Evolutionary conservation across 2,113 vertebrate species (phyloP).

Genomic region (Sorex fumeus): DNA sequence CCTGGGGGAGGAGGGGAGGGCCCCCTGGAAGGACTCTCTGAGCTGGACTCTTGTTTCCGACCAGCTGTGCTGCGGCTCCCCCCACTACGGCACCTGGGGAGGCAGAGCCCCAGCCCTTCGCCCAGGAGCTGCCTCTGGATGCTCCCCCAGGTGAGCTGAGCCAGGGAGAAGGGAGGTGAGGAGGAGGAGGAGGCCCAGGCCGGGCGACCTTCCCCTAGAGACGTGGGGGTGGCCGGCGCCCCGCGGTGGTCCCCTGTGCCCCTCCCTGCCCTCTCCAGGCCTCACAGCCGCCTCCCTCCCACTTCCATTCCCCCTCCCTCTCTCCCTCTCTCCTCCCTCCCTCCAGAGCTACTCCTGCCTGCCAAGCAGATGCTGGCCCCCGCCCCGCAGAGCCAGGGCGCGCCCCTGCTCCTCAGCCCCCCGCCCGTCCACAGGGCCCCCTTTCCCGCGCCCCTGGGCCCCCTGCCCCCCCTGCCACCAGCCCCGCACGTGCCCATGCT

Average conservation of each 20-base stretch:
- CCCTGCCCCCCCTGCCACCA: slow-evolving; percentile 78
- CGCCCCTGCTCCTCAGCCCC: slow-evolving; percentile 92
- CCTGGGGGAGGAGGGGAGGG: neutral
- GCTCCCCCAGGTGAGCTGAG: slow-evolving; percentile 63
- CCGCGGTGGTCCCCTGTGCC: too few species aligned
- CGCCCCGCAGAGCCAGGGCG: neutral
- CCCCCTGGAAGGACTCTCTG: neutral
- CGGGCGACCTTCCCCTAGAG: too few species aligned
- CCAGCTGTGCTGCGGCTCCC: slow-evolving; percentile 44
- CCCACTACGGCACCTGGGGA: neutral
- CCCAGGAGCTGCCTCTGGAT: slow-evolving; percentile 34
- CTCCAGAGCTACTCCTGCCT: slow-evolving; percentile 70
- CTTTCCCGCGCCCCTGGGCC: slow-evolving; percentile 87
- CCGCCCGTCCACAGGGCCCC: slow-evolving; percentile 93
- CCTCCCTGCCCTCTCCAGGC: too few species aligned
- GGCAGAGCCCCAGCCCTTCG: neutral
- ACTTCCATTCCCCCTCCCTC: too few species aligned
- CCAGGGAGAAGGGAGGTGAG: neutral
- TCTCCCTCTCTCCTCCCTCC: neutral
- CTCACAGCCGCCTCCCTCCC: too few species aligned
- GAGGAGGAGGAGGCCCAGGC: neutral
- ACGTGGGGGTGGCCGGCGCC: too few species aligned
- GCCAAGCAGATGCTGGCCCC: slow-evolving; percentile 55
- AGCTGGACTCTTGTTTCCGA: neutral
- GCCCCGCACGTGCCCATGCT: slow-evolving; percentile 85